Base-by-base conservation (phyloP, 2,113 vertebrate genomes). In the Coracopsis vasa region DNA sequence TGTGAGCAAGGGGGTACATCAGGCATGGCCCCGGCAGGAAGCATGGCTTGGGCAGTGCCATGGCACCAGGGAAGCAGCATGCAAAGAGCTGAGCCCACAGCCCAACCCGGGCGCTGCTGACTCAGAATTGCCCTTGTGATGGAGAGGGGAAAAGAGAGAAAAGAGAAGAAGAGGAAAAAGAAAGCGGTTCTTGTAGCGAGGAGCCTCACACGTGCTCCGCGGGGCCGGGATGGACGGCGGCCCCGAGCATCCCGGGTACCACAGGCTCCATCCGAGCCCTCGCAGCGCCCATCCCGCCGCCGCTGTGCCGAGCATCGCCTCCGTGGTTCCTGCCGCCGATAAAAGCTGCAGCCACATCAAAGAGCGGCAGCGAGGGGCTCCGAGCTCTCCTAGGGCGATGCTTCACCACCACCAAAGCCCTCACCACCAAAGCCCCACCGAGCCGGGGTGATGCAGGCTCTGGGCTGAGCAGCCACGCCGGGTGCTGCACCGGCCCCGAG, bases 201-300 rank as follows among this genome's bases (percentile, higher is more conserved):
- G 58, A 84, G 77, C 84, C 1, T 13, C 13, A 1, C 65, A 47
- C 13, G 28, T 29, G 85, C 53, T 60, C 37, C 41, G 8, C 5
- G 9, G 3, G 58, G 2, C 41, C 6, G 0, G 84, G 11, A 7
- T 1, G 8, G 31, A 1, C 5, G 3, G 51, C 0, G 7, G 19
- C 20, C 47, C 48, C 0, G 13, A 18, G 48, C 58, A 41, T 4
- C 41, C 31, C 58, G 1, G 5, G 5, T 13, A 8, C 39, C 70
- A 28, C 19, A 4, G 4, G 33, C 2, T 18, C 29, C 19, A 1
- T 18, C 61, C 13, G 13, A 35, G 8, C 42, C 23, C 69, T 8
- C 8, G 0, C 80, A 9, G 28, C 8, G 28, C 51, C 31, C 20
- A 0, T 7, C 35, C 12, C 0, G 2, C 29, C 41, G 1, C 18